Base-by-base conservation (phyloP, 2,113 vertebrate species). In the Esox niger region DNA sequence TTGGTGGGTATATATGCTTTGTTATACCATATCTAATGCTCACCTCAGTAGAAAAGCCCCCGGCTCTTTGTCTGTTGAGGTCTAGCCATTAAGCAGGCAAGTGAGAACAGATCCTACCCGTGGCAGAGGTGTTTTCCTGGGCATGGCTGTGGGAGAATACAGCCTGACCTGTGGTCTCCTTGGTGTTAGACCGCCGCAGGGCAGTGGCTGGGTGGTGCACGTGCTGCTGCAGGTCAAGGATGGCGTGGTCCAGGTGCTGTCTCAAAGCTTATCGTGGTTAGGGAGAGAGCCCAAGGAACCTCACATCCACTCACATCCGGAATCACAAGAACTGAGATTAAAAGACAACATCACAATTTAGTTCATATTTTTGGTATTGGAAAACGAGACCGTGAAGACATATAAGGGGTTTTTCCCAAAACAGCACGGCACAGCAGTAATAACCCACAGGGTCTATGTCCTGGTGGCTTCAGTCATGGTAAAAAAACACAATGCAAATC, bases 41-140 rank as follows among this genome's bases (percentile, higher is more conserved):
- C 71, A 87, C 89, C 87, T 91, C 82, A 88, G 76, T 68, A 85
- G 89, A 88, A 89, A 79, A 79, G 82, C 87, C 87, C 84, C 82
- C 84, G 73, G 80, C 75, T 79, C 82, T 67, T 76, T 60, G 72
- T 69, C 70, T 61, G 75, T 64, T 70, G 80, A 84, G 80, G 61
- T 88, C 81, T 86, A 88, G 88, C 90, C 90, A 91, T 88, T 11
- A 59, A 88, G 79, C 71, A 76, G 66, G 8, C 70, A 78, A 73
- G 55, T 73, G 76, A 78, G 75, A 74, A 76, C 71, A 31, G 71
- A 71, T 77, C 71, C 69, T 70, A 78, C 77, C 57, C 11, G 64
- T 56, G 63, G 73, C 61, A 75, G 73, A 66, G 75, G 85, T 75
- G 67, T 77, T 71, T 63, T 79, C 70, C 62, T 4, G 77, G 82